phyloP scores from a whole-genome alignment of 2,888 invertebrate genomes.

The Ophion ventricosus region DNA sequence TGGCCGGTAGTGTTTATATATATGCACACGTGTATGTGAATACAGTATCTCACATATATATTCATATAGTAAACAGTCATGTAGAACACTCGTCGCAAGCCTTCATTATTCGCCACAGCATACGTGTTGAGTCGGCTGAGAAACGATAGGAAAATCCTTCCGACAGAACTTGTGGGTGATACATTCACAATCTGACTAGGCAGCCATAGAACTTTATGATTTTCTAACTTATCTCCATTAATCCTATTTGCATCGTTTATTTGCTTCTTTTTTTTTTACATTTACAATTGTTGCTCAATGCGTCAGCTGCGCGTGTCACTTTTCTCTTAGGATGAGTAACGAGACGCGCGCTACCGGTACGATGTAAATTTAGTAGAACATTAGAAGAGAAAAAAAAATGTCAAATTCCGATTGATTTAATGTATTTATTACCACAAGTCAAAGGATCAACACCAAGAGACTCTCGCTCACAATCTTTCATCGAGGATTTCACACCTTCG shows the following conservation, averaged over 20 bases:
- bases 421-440: conserved; percentile 44
- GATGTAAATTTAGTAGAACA: conserved; percentile 7
- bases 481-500: conserved; percentile 3
- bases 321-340: not conserved
- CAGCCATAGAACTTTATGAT: no score
- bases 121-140: no score
- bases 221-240: no score
- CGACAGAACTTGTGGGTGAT: no score
- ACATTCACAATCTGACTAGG: no score
- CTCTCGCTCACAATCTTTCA: conserved; percentile 31
- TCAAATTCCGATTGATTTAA: conserved; percentile 19
- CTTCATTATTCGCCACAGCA: no score
- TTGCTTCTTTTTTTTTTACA: conserved; percentile 1
- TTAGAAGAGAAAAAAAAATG: not conserved
- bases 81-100: no score
- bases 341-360: not conserved
- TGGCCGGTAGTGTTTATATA: no score
- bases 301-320: not conserved
- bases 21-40: no score
- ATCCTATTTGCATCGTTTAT: conserved; percentile 22
- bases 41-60: no score
- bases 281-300: not conserved
- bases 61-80: no score
- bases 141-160: no score
- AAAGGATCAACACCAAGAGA: conserved; percentile 27